phyloP scores from a whole-genome alignment of 2,113 vertebrate species.

The Rhombomys opimus region DNA sequence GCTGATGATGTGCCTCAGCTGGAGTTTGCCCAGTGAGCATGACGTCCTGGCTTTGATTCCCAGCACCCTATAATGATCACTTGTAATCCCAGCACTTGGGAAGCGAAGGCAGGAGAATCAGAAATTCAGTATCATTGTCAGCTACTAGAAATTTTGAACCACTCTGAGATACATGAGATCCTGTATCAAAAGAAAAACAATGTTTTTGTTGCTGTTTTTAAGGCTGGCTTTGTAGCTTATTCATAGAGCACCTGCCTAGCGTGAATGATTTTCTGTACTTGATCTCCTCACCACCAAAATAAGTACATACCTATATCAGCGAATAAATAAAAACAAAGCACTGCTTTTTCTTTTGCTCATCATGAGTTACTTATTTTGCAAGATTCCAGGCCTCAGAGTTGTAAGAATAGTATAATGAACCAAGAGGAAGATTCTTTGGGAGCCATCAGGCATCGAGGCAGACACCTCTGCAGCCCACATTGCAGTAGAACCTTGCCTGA shows the following conservation, averaged over 20 bases:
- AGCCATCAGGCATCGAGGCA: not conserved
- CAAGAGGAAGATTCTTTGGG: not conserved
- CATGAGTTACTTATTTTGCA: slow-evolving; percentile 38
- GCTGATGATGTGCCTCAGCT: not conserved
- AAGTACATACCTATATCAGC: not conserved
- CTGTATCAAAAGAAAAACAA: not conserved
- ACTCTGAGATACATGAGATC: not conserved
- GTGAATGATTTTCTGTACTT: not conserved
- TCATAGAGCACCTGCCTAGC: not conserved
- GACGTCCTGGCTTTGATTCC: not conserved
- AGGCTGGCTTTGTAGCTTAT: not conserved
- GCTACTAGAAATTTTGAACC: not conserved
- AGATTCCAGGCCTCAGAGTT: slow-evolving; percentile 14
- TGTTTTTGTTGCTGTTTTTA: not conserved
- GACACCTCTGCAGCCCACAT: not conserved
- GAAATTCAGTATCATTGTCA: not conserved
- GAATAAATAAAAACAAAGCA: not conserved
- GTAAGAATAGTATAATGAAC: slow-evolving; percentile 4
- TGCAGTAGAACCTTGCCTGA: not conserved
- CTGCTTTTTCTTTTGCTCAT: not conserved
- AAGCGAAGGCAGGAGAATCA: not conserved
- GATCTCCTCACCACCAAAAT: not conserved
- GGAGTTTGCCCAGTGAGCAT: not conserved
- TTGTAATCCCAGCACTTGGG: not conserved
- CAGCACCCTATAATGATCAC: not conserved